phyloP scores from a whole-genome alignment of 2,113 vertebrate genomes.

The Castor canadensis region DNA sequence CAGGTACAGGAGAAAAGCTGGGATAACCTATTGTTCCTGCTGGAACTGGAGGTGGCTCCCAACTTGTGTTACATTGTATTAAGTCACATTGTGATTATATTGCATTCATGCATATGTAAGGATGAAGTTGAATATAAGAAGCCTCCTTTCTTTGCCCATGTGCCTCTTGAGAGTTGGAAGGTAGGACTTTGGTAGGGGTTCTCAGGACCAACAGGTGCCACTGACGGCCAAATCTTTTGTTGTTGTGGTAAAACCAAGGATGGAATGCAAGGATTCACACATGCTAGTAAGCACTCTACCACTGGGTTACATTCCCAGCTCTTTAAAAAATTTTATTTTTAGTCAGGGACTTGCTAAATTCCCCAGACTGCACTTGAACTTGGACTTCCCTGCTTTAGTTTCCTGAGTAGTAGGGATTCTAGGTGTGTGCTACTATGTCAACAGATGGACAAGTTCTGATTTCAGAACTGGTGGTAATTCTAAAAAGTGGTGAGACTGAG shows the following conservation, averaged over 20 bases:
- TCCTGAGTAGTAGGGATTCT: neutral
- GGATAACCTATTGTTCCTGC: conserved; percentile 17
- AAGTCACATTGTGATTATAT: neutral
- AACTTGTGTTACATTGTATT: neutral
- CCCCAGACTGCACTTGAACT: neutral
- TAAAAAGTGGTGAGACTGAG: neutral
- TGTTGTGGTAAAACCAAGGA: neutral
- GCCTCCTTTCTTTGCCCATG: neutral
- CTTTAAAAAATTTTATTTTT: neutral
- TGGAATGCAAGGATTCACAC: neutral
- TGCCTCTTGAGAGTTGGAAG: neutral
- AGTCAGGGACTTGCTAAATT: neutral
- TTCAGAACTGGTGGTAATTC: neutral
- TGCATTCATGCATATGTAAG: neutral
- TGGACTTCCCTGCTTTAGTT: neutral
- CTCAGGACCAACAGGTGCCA: neutral
- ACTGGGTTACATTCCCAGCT: too few relatives aligned
- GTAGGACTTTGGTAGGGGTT: neutral
- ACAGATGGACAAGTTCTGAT: neutral
- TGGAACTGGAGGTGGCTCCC: neutral
- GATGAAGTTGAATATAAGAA: neutral
- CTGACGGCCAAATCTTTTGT: neutral
- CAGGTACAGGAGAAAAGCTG: neutral
- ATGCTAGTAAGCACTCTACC: neutral
- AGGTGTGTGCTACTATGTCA: neutral